A percentile compares a stretch with the other conserved stretches of the same genome.
Evolutionary conservation across 2,797 vertebrate species (phyloP).

Genomic region (Rhynchotus rufescens): DNA sequence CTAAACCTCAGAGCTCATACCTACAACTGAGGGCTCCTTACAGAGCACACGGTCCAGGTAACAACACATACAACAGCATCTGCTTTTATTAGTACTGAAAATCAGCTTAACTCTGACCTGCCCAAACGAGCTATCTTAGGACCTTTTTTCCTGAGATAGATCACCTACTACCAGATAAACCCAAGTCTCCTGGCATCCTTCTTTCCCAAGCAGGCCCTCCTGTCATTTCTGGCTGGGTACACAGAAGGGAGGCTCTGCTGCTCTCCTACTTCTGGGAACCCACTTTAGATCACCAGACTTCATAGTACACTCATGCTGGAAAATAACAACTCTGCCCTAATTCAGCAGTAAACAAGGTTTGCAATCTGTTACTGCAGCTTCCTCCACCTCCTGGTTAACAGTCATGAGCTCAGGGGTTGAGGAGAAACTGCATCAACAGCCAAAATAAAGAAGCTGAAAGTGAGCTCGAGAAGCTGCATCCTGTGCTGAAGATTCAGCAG

Average conservation of each 20-base stretch:
- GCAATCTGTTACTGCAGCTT: neutral
- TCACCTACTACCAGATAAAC: neutral
- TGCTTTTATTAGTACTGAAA: neutral
- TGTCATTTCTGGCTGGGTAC: neutral
- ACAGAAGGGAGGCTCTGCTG: neutral
- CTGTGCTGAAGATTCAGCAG: neutral
- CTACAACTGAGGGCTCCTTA: neutral
- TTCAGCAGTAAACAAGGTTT: neutral
- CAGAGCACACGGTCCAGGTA: neutral
- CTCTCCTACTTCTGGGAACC: neutral
- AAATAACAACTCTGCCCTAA: neutral
- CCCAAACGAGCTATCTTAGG: neutral
- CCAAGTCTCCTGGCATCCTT: neutral
- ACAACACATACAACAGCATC: neutral
- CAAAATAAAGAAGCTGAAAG: constrained; percentile 15
- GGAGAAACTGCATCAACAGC: neutral
- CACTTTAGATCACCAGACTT: neutral
- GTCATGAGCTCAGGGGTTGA: neutral
- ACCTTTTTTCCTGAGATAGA: neutral
- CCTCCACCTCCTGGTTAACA: constrained; percentile 9
- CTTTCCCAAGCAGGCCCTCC: neutral
- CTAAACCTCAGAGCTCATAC: neutral
- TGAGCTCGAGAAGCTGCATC: neutral
- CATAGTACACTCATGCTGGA: neutral
- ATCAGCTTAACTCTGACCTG: neutral